Base-by-base conservation (phyloP, 2,888 invertebrate genomes). In the Sinelater perroti region DNA sequence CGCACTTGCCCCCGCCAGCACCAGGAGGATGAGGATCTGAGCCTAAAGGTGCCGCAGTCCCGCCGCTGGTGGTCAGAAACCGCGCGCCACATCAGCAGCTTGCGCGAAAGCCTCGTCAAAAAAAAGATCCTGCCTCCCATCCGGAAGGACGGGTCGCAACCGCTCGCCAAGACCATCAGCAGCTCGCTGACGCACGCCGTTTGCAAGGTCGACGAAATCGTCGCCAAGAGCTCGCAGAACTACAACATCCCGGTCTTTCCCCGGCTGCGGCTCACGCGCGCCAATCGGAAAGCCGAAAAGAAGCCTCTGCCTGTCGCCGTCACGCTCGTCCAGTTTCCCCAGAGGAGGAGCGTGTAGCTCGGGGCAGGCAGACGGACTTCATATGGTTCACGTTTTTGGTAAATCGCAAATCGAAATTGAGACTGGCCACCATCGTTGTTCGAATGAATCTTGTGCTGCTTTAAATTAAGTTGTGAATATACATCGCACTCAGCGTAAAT, bases 21-120 rank as follows among this genome's bases (percentile, higher is more conserved):
- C 1, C 42, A 50, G 14, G 50, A 6, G 3, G 55, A 57, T 3
- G 55, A 64, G 17, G 60, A 64, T n/a, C 7, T 46, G 3, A 60
- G 60, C 24, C 60, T 64, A 11, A 68, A 66, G 58, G 54, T 67
- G 35, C 64, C 72, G 5, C 71, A 72, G 24, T 73, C 75, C 45
- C 73, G 69, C 52, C 69, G 65, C 46, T 78, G 78, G 78, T 79
- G 78, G 78, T 63, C 61, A 10, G 77, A 78, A 67, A 75, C 77
- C 2, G 67, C 77, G 2, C 66, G 74, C 35, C 78, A 79, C 55
- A 65, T 79, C 4, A 67, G 69, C 14, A 70, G 68, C 38, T 60
- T 78, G 6, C 71, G 71, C 14, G 65, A 70, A 10, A 72, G 64
- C 52, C 65, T 79, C 6, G 63, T 72, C 8, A 70, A 67, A 44